Conservation (phyloP, 2,888 invertebrate species). For the Drosophila robusta region DNA sequence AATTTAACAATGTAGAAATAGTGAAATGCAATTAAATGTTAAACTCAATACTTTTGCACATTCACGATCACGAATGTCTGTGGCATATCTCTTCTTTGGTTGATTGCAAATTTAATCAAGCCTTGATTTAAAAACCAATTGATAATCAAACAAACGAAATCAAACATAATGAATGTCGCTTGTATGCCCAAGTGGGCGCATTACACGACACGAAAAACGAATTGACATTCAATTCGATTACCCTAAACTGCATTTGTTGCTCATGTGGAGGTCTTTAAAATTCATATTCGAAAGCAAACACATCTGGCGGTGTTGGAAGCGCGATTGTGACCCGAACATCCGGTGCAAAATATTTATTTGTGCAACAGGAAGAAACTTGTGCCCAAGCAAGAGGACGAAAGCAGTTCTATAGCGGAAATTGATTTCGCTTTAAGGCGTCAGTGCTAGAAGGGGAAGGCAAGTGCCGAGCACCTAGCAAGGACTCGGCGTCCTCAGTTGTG, state of each 20-base stretch:
- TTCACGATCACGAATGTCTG: no score
- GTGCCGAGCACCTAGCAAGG: constrained; percentile 31
- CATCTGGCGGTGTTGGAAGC: constrained; percentile 19
- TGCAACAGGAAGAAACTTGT: constrained; percentile 77
- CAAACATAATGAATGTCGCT: not conserved
- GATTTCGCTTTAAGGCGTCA: constrained; percentile 70
- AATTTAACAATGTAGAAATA: not conserved
- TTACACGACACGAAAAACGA: not conserved
- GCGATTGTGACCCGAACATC: constrained; percentile 77
- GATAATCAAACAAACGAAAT: constrained; percentile 12
- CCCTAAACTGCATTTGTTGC: constrained; percentile 23
- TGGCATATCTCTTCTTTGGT: no score
- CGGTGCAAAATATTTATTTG: constrained; percentile 78
- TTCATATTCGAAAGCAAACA: constrained; percentile 7
- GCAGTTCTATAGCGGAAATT: constrained; percentile 70
- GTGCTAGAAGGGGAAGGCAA: constrained; percentile 18
- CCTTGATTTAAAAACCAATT: constrained; percentile 1
- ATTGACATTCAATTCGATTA: constrained; percentile 24
- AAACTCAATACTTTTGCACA: not conserved
- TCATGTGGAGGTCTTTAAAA: constrained; percentile 34
- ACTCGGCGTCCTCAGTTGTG: constrained; percentile 8
- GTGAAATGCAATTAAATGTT: not conserved
- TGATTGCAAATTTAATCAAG: not conserved
- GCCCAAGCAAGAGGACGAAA: constrained; percentile 44
- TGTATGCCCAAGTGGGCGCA: not conserved